Base-by-base conservation (phyloP, 2,888 invertebrate species). In the Parapristionchus giblindavisi region DNA sequence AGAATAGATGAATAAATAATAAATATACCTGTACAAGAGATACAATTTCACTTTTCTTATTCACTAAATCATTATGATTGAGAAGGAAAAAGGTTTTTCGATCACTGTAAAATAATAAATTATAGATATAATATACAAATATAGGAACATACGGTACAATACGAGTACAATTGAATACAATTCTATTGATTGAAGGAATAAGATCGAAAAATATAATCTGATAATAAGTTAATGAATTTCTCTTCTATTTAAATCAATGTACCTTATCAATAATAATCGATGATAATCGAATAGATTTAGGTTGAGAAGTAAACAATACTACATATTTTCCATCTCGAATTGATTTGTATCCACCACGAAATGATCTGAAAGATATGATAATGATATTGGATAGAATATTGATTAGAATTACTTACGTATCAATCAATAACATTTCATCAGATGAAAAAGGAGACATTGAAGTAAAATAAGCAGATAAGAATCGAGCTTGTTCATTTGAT, bases 141-240 rank as follows among this genome's bases (percentile, higher is more conserved):
- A 6, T 2, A 32, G 24, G 11, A 21, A 48, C 68, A 29, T 14
- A 68, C 68, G 32, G 51, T 2, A 52, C 36, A 34, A 68, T 52
- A n/a, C 38, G 51, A 11, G 68, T 52, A 32, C 68, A 68, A 17
- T 68, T 68, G 34, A 68, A 24, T 3, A 68, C 68, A 2, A 68
- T 48, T n/a, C 51, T 52, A n/a, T 48, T 24, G 5, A 68, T 14
- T 34, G 51, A 34, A 21, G 68, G 68, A 36, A 52, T 5, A 27
- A 68, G 14, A 52, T 68, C 68, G 34, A 51, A 68, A 38, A 52
- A 52, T 4, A 68, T 52, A 1, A 68, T 27, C 68, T 68, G 17
- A 14, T 11, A 48, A 48, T 48, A 21, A 21, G 48, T n/a, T n/a
- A n/a, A n/a, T n/a, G n/a, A n/a, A n/a, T n/a, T n/a, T n/a, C n/a